These are phyloP conservation scores for Barbus barbus DNA, from an alignment of 2,113 vertebrate genomes.

Conservation along the genomic window DNA sequence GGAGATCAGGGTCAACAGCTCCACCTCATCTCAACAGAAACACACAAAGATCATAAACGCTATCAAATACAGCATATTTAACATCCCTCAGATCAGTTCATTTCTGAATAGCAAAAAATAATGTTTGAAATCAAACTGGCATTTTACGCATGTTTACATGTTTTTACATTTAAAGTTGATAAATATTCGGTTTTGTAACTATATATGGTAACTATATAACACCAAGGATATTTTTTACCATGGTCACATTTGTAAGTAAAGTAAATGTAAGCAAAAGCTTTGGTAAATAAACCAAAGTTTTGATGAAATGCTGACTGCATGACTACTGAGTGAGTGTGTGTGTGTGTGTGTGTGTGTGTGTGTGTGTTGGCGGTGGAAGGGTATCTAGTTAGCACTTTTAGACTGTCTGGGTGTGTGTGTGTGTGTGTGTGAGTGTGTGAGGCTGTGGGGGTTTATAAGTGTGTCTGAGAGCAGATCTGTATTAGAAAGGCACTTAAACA, in stretches of 20 bases:
- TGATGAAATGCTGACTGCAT: too few species aligned
- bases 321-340: too few species aligned
- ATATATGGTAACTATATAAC: neutral
- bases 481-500: too few species aligned
- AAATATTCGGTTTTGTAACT: neutral
- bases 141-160: neutral
- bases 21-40: neutral
- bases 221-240: neutral
- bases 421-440: neutral
- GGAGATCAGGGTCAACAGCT: slow-evolving; percentile 15
- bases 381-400: too few species aligned
- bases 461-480: too few species aligned
- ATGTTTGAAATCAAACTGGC: neutral
- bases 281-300: too few species aligned
- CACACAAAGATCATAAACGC: neutral
- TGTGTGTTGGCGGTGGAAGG: too few species aligned
- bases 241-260: too few species aligned
- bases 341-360: neutral
- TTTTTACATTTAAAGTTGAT: neutral
- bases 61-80: neutral
- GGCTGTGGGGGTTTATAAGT: neutral
- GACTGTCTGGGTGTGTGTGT: too few species aligned
- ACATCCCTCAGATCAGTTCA: neutral
- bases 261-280: too few species aligned
- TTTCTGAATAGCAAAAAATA: neutral